Evolutionary conservation across 2,113 vertebrate species (phyloP).

Genomic region (Microcebus jonahi): DNA sequence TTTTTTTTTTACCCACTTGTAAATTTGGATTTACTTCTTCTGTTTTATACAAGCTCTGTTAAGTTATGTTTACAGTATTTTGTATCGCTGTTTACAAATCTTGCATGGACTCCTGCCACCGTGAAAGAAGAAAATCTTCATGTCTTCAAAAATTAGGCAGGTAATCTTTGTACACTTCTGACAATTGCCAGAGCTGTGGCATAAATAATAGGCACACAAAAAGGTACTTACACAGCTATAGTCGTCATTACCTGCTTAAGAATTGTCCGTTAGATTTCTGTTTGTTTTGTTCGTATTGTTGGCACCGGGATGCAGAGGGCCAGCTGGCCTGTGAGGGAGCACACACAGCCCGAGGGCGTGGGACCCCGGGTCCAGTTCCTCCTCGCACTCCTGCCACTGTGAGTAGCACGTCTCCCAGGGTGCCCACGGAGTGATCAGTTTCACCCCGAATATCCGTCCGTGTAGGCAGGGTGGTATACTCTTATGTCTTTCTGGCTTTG

Average conservation of each 20-base stretch:
- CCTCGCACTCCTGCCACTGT: not conserved
- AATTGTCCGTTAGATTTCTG: not conserved
- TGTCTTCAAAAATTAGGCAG: constrained; percentile 78
- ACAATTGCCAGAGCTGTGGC: constrained; percentile 67
- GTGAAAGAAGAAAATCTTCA: constrained; percentile 77
- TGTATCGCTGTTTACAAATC: constrained; percentile 90
- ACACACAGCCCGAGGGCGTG: not conserved
- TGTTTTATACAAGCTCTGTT: constrained; percentile 84
- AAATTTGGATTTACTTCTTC: constrained; percentile 82
- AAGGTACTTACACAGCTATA: constrained; percentile 67
- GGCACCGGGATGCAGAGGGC: constrained; percentile 69
- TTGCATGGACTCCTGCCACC: constrained; percentile 85
- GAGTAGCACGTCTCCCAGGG: not conserved
- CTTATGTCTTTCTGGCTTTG: not conserved
- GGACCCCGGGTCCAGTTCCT: not conserved
- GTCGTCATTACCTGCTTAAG: not conserved
- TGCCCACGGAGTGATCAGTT: not conserved
- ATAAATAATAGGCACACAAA: constrained; percentile 66
- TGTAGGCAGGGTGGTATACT: not conserved
- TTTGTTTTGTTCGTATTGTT: constrained; percentile 41
- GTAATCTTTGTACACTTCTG: constrained; percentile 64
- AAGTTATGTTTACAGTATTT: constrained; percentile 90
- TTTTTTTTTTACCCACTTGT: constrained; percentile 78
- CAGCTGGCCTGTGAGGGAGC: constrained; percentile 36
- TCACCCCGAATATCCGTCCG: not conserved